phyloP scores from a whole-genome alignment of 1,140 invertebrate species.

The Nylanderia fulva region DNA sequence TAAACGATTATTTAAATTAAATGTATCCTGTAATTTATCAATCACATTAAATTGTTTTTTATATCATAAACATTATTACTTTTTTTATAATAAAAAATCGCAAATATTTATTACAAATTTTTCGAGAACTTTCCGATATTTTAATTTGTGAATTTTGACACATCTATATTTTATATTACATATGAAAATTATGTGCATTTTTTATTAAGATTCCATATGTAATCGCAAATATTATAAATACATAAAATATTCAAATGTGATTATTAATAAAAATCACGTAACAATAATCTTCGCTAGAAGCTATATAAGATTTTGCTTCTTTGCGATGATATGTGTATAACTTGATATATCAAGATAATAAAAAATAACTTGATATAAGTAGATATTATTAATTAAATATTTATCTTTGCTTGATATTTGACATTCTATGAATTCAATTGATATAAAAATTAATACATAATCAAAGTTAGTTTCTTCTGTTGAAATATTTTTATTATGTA shows the following conservation, averaged over 20 bases:
- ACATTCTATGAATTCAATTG: background rate
- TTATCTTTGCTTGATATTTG: too few relatives aligned
- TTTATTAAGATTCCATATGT: too few relatives aligned
- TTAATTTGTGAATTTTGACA: background rate
- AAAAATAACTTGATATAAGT: background rate
- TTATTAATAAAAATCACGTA: background rate
- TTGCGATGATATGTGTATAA: background rate
- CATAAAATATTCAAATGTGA: background rate
- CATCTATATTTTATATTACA: too few relatives aligned
- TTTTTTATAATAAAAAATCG: background rate
- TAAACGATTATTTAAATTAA: too few relatives aligned
- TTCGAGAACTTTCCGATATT: background rate
- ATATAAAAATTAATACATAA: background rate
- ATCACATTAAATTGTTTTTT: background rate
- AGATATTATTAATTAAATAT: too few relatives aligned
- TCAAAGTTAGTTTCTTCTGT: too few relatives aligned
- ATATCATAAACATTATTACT: background rate
- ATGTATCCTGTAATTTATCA: too few relatives aligned
- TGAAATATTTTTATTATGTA: too few relatives aligned
- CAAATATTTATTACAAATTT: background rate
- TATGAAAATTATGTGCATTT: background rate
- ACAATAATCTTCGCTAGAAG: too few relatives aligned
- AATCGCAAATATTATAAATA: too few relatives aligned
- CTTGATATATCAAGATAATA: background rate
- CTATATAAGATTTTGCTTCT: background rate